Evolutionary conservation across 1,140 invertebrate genomes (phyloP).

Genomic region (Neodiprion pinetum): DNA sequence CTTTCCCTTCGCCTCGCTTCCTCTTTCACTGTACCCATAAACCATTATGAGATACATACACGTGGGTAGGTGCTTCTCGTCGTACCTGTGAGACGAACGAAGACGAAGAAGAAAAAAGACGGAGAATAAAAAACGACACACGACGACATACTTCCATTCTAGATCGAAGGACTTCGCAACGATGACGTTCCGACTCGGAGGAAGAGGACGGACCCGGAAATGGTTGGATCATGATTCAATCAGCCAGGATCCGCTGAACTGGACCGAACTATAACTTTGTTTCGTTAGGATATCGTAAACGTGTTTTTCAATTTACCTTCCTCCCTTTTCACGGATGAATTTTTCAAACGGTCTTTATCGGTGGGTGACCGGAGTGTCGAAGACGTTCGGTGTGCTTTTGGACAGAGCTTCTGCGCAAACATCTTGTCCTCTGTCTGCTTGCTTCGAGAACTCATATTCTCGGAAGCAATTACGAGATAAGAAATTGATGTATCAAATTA

Average conservation of each 20-base stretch:
- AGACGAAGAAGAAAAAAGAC: no score
- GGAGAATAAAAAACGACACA: no score
- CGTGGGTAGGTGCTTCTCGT: no score
- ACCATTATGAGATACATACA: no score
- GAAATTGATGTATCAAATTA: no score
- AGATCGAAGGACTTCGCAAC: no score
- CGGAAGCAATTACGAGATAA: no score
- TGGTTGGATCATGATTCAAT: not conserved
- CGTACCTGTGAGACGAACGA: no score
- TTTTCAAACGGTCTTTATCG: not conserved
- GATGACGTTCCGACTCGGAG: no score
- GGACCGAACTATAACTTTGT: not conserved
- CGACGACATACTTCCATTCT: no score
- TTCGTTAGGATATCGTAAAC: not conserved
- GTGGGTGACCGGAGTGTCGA: not conserved
- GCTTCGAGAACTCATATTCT: not conserved
- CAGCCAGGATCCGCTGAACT: not conserved
- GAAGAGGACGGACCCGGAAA: no score
- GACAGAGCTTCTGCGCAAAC: not conserved
- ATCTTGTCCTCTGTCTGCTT: not conserved
- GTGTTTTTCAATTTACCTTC: not conserved
- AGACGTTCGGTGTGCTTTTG: not conserved
- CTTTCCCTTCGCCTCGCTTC: not conserved
- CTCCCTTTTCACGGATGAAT: not conserved
- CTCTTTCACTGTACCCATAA: not conserved